Conservation (phyloP, 1,140 invertebrate genomes). For the Oppia nitens region DNA sequence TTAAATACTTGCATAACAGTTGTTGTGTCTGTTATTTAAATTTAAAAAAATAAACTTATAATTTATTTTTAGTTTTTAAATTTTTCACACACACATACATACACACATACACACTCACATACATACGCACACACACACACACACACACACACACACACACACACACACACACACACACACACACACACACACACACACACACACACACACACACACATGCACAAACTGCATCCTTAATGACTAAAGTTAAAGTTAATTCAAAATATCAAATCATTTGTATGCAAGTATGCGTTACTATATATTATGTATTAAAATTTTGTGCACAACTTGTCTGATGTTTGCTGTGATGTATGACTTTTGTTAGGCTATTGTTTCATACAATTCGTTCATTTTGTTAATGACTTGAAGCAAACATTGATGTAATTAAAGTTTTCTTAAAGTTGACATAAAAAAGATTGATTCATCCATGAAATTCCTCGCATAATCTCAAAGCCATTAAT, state of each 20-base stretch:
- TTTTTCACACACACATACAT: too few relatives aligned
- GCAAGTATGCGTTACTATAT: background rate
- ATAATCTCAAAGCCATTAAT: slow-evolving; percentile 1
- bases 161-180: too few relatives aligned
- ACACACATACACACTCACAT: too few relatives aligned
- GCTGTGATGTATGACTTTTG: background rate
- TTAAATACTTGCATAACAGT: too few relatives aligned
- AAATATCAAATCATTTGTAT: background rate
- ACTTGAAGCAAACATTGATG: background rate
- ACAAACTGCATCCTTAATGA: background rate
- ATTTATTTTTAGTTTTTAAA: too few relatives aligned
- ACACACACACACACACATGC: background rate
- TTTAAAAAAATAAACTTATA: too few relatives aligned
- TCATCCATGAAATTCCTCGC: background rate
- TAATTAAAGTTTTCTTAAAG: slow-evolving; percentile 5
- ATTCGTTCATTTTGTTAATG: background rate
- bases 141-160: too few relatives aligned
- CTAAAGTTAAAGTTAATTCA: background rate
- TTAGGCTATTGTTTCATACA: background rate
- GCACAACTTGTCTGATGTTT: too few relatives aligned
- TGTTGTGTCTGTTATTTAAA: too few relatives aligned
- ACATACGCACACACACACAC: too few relatives aligned
- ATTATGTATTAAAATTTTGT: too few relatives aligned
- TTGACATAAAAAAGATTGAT: background rate
- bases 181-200: background rate